These are phyloP conservation scores for Cyclopterus lumpus DNA, from an alignment of 2,797 vertebrate genomes.

Conservation along the genomic window DNA sequence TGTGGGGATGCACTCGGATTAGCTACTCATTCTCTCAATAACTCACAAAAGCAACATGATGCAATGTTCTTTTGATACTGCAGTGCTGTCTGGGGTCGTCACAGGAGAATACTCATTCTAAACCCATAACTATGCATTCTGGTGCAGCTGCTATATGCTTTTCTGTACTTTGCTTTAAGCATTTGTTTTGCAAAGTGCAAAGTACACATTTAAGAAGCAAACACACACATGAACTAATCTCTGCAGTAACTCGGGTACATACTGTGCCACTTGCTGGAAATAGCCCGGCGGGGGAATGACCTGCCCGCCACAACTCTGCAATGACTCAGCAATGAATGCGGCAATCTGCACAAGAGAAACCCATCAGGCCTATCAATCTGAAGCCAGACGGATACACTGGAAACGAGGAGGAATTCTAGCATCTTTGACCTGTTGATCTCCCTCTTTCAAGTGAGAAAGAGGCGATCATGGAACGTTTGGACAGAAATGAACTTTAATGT, in stretches of 20 bases:
- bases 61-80: not conserved
- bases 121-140: not conserved
- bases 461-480: not conserved
- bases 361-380: slow-evolving; percentile 38
- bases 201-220: not conserved
- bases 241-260: slow-evolving; percentile 78
- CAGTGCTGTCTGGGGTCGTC: too few species aligned
- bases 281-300: slow-evolving; percentile 95
- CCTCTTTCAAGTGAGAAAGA: slow-evolving; percentile 7
- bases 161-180: not conserved
- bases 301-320: slow-evolving; percentile 99
- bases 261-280: slow-evolving; percentile 98
- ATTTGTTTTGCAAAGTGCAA: not conserved
- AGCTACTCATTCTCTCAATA: not conserved
- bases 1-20: not conserved
- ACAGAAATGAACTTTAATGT: not conserved
- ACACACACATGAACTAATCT: not conserved
- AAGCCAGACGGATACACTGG: slow-evolving; percentile 7
- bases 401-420: slow-evolving; percentile 15
- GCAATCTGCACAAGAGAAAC: slow-evolving; percentile 91
- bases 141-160: not conserved
- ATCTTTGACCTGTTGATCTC: slow-evolving; percentile 25
- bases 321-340: slow-evolving; percentile 97
- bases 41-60: not conserved
- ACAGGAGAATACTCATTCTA: not conserved